phyloP scores from a whole-genome alignment of 2,888 invertebrate species.

The Osedax fenrisi region DNA sequence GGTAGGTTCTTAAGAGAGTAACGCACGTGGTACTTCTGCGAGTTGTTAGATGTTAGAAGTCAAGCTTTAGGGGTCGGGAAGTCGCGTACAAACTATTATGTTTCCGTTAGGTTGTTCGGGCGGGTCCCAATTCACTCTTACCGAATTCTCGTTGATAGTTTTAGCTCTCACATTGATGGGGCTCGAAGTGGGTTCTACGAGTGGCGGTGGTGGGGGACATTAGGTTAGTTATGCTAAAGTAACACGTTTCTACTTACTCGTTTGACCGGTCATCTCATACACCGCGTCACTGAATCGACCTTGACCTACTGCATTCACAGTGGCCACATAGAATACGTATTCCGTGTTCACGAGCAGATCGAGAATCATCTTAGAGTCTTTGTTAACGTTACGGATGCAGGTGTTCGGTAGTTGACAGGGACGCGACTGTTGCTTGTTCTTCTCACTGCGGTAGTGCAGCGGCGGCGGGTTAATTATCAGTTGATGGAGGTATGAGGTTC shows the following conservation, averaged over 20 bases:
- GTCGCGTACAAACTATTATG: neutral
- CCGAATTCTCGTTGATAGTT: neutral
- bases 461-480: no score
- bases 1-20: neutral
- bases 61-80: neutral
- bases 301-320: conserved; percentile 82
- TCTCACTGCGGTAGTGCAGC: no score
- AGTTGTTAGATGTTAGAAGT: neutral
- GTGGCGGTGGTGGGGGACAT: neutral
- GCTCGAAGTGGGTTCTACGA: neutral
- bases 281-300: conserved; percentile 77
- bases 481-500: no score
- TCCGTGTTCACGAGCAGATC: conserved; percentile 77
- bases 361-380: conserved; percentile 74
- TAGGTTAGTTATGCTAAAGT: neutral
- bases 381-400: conserved; percentile 81
- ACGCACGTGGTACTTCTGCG: neutral
- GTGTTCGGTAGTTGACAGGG: conserved; percentile 57
- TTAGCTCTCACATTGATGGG: neutral
- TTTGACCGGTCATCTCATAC: conserved; percentile 86
- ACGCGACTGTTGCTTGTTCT: conserved; percentile 46
- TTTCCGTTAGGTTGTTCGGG: neutral
- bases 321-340: conserved; percentile 88
- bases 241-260: conserved; percentile 59
- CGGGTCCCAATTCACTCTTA: neutral